Percentiles rank a stretch among this genome's conserved stretches.
Evolutionary conservation across 2,797 vertebrate genomes (phyloP).

Genomic region (Schizopygopsis malacanthus): DNA sequence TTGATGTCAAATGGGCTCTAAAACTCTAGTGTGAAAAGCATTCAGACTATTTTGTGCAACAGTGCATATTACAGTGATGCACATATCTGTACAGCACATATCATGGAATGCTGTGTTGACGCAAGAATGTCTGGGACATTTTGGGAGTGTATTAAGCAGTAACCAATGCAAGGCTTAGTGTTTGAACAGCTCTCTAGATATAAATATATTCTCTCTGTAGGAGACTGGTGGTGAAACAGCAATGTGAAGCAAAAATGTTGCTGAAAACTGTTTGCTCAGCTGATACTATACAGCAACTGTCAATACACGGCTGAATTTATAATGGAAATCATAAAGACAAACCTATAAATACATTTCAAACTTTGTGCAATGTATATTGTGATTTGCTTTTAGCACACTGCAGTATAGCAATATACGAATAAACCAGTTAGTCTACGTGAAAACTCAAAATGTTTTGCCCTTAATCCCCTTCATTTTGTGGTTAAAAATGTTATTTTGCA

Average conservation of each 20-base stretch:
- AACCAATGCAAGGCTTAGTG: neutral
- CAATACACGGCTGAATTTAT: slow-evolving; percentile 8
- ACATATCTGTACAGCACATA: neutral
- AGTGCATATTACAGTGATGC: neutral
- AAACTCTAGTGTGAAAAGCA: neutral
- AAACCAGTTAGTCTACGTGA: neutral
- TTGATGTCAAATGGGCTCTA: neutral
- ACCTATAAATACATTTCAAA: slow-evolving; percentile 10
- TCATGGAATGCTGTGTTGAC: neutral
- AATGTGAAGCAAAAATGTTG: slow-evolving; percentile 4
- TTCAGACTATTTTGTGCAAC: neutral
- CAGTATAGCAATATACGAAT: neutral
- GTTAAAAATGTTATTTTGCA: no score
- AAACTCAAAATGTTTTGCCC: neutral
- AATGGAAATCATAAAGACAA: slow-evolving; percentile 6
- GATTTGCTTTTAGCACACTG: neutral
- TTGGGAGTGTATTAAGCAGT: neutral
- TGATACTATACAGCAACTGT: slow-evolving; percentile 18
- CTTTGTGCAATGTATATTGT: neutral
- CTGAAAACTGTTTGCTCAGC: slow-evolving; percentile 21
- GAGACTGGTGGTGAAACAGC: slow-evolving; percentile 13
- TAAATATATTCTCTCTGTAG: neutral
- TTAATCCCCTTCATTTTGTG: no score
- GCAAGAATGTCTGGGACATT: neutral
- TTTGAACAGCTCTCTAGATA: slow-evolving; percentile 4